Base-by-base conservation (phyloP, 2,113 vertebrate species). In the Nestor notabilis region DNA sequence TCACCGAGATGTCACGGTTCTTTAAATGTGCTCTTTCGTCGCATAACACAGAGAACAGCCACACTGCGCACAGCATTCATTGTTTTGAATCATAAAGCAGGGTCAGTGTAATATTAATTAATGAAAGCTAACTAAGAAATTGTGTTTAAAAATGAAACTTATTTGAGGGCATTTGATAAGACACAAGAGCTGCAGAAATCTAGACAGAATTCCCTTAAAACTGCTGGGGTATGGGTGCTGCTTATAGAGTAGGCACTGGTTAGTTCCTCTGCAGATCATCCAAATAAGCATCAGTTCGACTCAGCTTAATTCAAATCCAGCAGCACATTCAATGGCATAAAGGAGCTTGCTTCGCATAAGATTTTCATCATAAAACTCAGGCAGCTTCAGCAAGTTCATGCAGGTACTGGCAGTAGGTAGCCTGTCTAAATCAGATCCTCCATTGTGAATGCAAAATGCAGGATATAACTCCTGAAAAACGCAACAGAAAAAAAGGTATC, bases 351-450 rank as follows among this genome's bases (percentile, higher is more conserved):
- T 99, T 71, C 98, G 99, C 99, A 99, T 99, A 77, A 99, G 98
- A 11, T 99, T 97, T 93, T 99, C 98, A 2, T 99, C 99, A 29
- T 98, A 99, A 97, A 99, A 99, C 97, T 99, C 99, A 0, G 99
- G 99, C 41, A 99, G 99, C 97, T 99, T 99, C 83, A 99, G 98
- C 91, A 99, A 99, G 98, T 99, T 99, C 99, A 99, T 99, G 98
- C 99, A 99, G 96, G 99, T 99, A 97, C 99, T 99, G 98, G 99
- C 99, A 7, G 99, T 99, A 92, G 99, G 99, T 5, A 99, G 98
- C 70, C 99, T 98, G 81, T 99, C 99, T 90, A 99, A 98, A 97
- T 99, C 99, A 2, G 97, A 98, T 61, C 99, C 99, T 33, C 99
- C 99, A 1, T 99, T 99, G 98, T 99, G 99, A 94, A 99, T 99